phyloP scores from a whole-genome alignment of 2,888 invertebrate species.

The Octonoba sinensis region DNA sequence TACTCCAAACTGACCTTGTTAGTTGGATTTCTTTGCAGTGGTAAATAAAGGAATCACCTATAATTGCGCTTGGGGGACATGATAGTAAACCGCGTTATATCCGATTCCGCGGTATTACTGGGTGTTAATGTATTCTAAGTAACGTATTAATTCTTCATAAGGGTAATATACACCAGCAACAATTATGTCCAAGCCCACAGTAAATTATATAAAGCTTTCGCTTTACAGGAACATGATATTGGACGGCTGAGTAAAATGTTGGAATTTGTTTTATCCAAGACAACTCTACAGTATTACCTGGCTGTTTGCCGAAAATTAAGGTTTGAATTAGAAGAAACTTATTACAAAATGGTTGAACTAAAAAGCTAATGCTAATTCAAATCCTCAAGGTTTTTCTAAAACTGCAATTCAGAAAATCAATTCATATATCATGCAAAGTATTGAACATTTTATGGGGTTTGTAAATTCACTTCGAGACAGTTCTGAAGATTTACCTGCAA shows the following conservation, averaged over 20 bases:
- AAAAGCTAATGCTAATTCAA: slow-evolving; percentile 73
- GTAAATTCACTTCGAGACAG: slow-evolving; percentile 79
- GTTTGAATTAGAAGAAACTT: slow-evolving; percentile 87
- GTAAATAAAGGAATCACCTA: too few relatives aligned
- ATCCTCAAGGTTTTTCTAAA: slow-evolving; percentile 73
- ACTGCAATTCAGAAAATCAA: slow-evolving; percentile 85
- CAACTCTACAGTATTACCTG: slow-evolving; percentile 89
- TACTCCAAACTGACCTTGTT: too few relatives aligned
- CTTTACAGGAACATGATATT: slow-evolving; percentile 88
- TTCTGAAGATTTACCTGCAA: slow-evolving; percentile 72
- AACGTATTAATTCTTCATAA: too few relatives aligned
- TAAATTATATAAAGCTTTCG: slow-evolving; percentile 81
- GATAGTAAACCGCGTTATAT: too few relatives aligned
- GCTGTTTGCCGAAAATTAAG: slow-evolving; percentile 86
- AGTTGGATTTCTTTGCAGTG: too few relatives aligned
- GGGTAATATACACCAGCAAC: too few relatives aligned
- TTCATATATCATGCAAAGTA: slow-evolving; percentile 80
- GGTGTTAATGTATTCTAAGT: too few relatives aligned
- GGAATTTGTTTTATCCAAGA: slow-evolving; percentile 81
- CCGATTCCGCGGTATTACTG: too few relatives aligned
- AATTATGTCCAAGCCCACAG: slow-evolving; percentile 81
- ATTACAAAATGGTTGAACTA: slow-evolving; percentile 86
- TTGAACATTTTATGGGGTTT: slow-evolving; percentile 81
- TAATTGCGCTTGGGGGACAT: too few relatives aligned
- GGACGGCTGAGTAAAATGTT: slow-evolving; percentile 87